Conservation (phyloP, 2,797 vertebrate genomes). For the Naso thynnoides region DNA sequence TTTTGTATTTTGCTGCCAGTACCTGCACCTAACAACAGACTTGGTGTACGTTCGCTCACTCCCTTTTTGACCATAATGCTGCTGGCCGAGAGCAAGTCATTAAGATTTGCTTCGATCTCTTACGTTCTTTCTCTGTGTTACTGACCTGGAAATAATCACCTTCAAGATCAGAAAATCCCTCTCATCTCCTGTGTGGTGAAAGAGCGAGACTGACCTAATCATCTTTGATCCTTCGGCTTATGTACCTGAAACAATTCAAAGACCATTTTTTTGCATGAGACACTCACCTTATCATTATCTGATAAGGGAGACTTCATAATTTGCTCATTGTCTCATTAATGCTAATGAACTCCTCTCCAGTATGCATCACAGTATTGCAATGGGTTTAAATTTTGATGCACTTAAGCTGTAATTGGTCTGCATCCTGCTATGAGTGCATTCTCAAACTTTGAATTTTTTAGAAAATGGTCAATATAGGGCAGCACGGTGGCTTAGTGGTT, state of each 20-base stretch:
- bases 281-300: too few species aligned
- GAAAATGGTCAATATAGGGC: too few species aligned
- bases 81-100: slow-evolving; percentile 22
- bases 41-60: too few species aligned
- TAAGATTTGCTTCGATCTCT: slow-evolving; percentile 29
- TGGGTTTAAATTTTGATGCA: not conserved
- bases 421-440: not conserved
- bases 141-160: slow-evolving; percentile 47
- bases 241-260: slow-evolving; percentile 7
- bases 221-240: slow-evolving; percentile 37
- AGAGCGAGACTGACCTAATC: slow-evolving; percentile 19
- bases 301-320: too few species aligned
- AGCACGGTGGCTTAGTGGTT: too few species aligned
- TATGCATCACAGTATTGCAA: not conserved
- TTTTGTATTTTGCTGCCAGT: too few species aligned
- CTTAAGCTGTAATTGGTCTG: not conserved
- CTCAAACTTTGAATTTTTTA: not conserved
- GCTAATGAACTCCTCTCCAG: too few species aligned
- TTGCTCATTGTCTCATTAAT: too few species aligned
- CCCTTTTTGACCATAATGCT: too few species aligned
- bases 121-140: slow-evolving; percentile 17
- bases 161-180: slow-evolving; percentile 33
- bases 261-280: too few species aligned
- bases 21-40: too few species aligned
- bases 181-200: slow-evolving; percentile 38